Percentiles rank a stretch among this genome's conserved stretches.
phyloP scores from a whole-genome alignment of 2,888 invertebrate genomes.

The Panorpa germanica region DNA sequence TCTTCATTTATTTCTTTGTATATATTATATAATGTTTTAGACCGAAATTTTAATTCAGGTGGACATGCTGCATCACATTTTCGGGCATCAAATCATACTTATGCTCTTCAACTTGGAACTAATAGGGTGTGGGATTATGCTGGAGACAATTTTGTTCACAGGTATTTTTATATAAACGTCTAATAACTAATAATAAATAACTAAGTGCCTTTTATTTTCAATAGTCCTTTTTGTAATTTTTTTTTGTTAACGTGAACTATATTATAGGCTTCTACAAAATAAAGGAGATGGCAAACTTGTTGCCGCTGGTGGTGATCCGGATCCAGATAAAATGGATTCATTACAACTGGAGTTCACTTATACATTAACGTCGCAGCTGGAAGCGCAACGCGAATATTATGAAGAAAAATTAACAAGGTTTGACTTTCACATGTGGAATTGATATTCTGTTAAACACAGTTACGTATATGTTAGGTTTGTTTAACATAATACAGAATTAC shows the following conservation, averaged over 20 bases:
- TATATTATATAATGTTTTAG: too few species aligned
- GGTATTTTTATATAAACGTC: slow-evolving; percentile 16
- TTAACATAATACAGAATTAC: too few species aligned
- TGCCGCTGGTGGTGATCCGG: slow-evolving; percentile 34
- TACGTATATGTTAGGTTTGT: too few species aligned
- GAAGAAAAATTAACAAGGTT: slow-evolving; percentile 54
- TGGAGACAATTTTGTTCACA: slow-evolving; percentile 76
- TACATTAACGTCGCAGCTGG: slow-evolving; percentile 84
- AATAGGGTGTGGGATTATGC: slow-evolving; percentile 99
- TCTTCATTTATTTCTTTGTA: too few species aligned
- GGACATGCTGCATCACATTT: slow-evolving; percentile 96
- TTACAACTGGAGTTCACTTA: slow-evolving; percentile 95
- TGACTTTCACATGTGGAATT: too few species aligned
- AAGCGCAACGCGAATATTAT: slow-evolving; percentile 82
- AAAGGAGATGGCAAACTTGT: slow-evolving; percentile 95
- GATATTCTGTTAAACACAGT: too few species aligned
- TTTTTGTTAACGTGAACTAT: not conserved
- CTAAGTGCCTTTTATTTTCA: too few species aligned
- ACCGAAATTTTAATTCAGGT: slow-evolving; percentile 38
- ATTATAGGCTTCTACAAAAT: slow-evolving; percentile 77
- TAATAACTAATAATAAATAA: not conserved
- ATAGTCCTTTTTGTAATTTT: not conserved
- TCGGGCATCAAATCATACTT: slow-evolving; percentile 88
- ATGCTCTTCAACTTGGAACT: slow-evolving; percentile 88
- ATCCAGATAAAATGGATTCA: slow-evolving; percentile 76